Evolutionary conservation across 1,140 invertebrate genomes (phyloP).

Genomic region (Drosophila kurseongensis): DNA sequence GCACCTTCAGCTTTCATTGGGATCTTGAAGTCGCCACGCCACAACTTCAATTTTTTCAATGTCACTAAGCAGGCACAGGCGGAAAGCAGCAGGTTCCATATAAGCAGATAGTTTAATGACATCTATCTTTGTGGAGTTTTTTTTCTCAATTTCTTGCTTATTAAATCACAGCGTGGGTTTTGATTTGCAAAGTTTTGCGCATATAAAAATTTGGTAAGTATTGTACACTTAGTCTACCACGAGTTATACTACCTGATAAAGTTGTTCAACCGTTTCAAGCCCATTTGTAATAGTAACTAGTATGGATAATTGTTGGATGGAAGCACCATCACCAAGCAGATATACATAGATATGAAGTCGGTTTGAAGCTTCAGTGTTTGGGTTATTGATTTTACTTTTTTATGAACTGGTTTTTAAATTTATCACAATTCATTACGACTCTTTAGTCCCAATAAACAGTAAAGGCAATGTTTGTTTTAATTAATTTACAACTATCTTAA

Average conservation of each 20-base stretch:
- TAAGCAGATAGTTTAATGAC: slow-evolving; percentile 59
- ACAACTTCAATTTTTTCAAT: slow-evolving; percentile 35
- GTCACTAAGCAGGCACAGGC: slow-evolving; percentile 9
- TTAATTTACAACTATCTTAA: neutral
- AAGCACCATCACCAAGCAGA: neutral
- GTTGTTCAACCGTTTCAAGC: slow-evolving; percentile 2
- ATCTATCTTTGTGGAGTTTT: slow-evolving; percentile 28
- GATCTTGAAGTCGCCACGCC: neutral
- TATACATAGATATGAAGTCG: slow-evolving; percentile 13
- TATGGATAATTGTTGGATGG: neutral
- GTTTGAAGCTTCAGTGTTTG: slow-evolving; percentile 1
- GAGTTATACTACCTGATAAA: slow-evolving; percentile 1
- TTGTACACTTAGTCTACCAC: neutral
- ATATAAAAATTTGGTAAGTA: neutral
- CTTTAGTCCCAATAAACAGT: neutral
- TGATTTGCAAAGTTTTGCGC: slow-evolving; percentile 9
- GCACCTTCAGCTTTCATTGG: slow-evolving; percentile 15
- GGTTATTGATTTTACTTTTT: slow-evolving; percentile 26
- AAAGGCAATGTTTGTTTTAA: neutral
- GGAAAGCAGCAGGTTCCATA: slow-evolving; percentile 49
- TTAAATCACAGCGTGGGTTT: slow-evolving; percentile 24
- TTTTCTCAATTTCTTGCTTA: slow-evolving; percentile 45
- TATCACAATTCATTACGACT: slow-evolving; percentile 14
- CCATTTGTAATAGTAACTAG: neutral
- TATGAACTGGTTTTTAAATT: slow-evolving; percentile 23